Conservation (phyloP, 2,797 vertebrate genomes). For the Rachycentron canadum region DNA sequence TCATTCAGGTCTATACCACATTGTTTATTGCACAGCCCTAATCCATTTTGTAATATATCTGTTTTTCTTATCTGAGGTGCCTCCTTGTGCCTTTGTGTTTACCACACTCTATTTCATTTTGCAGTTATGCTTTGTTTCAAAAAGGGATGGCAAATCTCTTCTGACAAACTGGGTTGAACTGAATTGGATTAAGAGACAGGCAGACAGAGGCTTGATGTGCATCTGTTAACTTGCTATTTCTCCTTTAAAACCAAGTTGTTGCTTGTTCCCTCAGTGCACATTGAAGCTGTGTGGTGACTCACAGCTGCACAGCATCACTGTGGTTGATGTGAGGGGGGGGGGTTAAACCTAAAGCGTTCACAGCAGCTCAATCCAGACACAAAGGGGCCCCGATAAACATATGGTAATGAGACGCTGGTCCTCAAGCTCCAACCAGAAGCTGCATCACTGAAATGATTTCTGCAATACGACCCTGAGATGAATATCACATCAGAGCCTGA, state of each 20-base stretch:
- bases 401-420: constrained; percentile 31
- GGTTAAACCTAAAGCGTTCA: constrained; percentile 26
- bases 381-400: constrained; percentile 59
- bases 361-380: constrained; percentile 48
- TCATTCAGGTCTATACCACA: neutral
- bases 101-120: neutral
- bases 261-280: constrained; percentile 13
- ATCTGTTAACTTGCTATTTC: neutral
- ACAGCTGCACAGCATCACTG: constrained; percentile 40
- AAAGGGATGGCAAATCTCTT: neutral
- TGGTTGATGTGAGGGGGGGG: constrained; percentile 27
- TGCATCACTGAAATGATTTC: constrained; percentile 10
- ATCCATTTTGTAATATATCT: neutral
- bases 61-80: neutral
- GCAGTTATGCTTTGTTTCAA: neutral
- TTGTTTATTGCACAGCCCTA: neutral
- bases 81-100: neutral
- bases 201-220: neutral
- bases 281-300: constrained; percentile 38
- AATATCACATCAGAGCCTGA: neutral
- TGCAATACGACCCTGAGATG: neutral
- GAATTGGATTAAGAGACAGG: neutral
- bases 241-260: neutral
- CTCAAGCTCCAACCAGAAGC: constrained; percentile 19
- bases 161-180: neutral